Conservation (phyloP, 2,888 invertebrate species). For the Hoplodrina ambigua region DNA sequence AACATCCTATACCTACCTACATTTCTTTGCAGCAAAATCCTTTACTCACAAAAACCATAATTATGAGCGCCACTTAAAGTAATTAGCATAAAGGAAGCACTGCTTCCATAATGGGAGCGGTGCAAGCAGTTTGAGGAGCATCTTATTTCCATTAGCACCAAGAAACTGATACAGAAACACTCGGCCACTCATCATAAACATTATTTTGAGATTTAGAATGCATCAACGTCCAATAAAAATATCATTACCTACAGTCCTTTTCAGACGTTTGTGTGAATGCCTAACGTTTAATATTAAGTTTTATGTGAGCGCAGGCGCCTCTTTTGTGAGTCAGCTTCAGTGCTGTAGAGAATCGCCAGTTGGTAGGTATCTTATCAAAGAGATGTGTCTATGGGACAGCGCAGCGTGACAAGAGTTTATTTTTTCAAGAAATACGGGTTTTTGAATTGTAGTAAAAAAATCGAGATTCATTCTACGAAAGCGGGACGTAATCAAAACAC, state of each 20-base stretch:
- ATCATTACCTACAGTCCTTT: conserved; percentile 54
- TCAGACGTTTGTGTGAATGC: conserved; percentile 45
- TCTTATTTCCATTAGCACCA: conserved; percentile 50
- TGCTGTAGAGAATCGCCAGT: conserved; percentile 21
- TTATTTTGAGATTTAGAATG: conserved; percentile 61
- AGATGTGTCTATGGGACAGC: neutral
- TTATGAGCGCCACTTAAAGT: conserved; percentile 18
- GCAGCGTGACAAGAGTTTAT: no score
- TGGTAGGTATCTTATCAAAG: conserved; percentile 11
- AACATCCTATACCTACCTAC: neutral
- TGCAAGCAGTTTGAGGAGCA: conserved; percentile 40
- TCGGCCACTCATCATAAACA: conserved; percentile 51
- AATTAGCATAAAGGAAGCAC: conserved; percentile 34
- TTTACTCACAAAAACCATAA: conserved; percentile 34
- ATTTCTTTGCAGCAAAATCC: conserved; percentile 9
- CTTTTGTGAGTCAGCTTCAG: conserved; percentile 51
- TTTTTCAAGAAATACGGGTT: no score
- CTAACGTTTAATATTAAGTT: conserved; percentile 51
- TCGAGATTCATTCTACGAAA: no score
- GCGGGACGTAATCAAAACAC: no score
- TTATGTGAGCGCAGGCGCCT: conserved; percentile 59
- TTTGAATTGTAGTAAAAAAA: no score
- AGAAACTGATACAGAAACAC: conserved; percentile 54
- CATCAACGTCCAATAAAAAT: conserved; percentile 61
- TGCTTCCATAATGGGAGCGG: conserved; percentile 11